Conservation (phyloP, 2,888 invertebrate species). For the Hydrotaea diabolus region DNA sequence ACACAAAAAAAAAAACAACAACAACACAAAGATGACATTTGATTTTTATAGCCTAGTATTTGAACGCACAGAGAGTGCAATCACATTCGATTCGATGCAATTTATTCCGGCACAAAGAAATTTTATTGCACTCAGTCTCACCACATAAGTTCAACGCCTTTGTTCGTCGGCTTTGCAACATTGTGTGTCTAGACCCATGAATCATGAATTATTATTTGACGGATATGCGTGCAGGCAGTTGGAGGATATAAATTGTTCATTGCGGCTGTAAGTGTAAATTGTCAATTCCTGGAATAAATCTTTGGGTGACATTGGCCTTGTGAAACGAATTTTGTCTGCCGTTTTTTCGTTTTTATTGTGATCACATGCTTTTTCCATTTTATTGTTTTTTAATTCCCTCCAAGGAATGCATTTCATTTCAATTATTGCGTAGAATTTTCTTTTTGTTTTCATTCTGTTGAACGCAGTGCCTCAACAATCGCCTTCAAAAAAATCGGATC, state of each 20-base stretch:
- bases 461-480: too few species aligned
- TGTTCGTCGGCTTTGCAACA: neutral
- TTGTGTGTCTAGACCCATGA: neutral
- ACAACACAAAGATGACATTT: conserved; percentile 38
- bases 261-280: neutral
- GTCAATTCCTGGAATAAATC: neutral
- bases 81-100: conserved; percentile 10
- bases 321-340: neutral
- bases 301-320: neutral
- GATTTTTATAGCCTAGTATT: conserved; percentile 52
- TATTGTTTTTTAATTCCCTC: too few species aligned
- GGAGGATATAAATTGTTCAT: neutral
- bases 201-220: neutral
- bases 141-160: conserved; percentile 1
- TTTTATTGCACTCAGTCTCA: neutral
- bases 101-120: conserved; percentile 4
- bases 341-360: too few species aligned
- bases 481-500: too few species aligned
- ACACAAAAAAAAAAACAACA: neutral
- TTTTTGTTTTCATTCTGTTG: too few species aligned
- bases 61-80: conserved; percentile 9
- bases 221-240: neutral
- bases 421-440: too few species aligned
- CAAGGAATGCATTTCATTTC: too few species aligned
- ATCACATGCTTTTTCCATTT: too few species aligned